A percentile compares a stretch with the other conserved stretches of the same genome.
These are phyloP conservation scores for Andricus curvator DNA, from an alignment of 2,888 invertebrate species.

Conservation along the genomic window DNA sequence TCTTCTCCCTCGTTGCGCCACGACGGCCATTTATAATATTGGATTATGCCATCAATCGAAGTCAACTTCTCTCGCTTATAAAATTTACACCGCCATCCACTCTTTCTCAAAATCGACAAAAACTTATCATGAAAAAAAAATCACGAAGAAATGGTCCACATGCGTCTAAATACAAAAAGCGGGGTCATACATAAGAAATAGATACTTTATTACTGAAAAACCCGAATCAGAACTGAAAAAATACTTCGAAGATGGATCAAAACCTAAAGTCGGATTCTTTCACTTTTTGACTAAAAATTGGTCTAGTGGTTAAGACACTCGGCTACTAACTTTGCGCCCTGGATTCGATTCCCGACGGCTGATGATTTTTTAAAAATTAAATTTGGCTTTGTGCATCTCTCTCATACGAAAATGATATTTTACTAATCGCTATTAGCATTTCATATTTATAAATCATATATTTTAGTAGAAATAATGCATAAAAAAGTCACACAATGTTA, in stretches of 20 bases:
- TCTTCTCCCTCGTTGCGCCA: constrained; percentile 55
- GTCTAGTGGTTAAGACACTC: neutral
- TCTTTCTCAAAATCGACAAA: constrained; percentile 8
- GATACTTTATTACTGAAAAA: too few species aligned
- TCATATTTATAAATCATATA: too few species aligned
- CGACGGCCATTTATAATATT: constrained; percentile 67
- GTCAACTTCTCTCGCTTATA: constrained; percentile 57
- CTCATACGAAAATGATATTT: too few species aligned
- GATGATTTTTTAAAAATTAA: constrained; percentile 2
- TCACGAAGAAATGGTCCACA: too few species aligned
- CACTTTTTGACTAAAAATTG: neutral
- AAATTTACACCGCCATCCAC: constrained; percentile 9
- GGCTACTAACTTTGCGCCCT: neutral
- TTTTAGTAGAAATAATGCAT: neutral
- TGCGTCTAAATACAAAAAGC: too few species aligned
- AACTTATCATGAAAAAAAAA: neutral
- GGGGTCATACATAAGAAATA: too few species aligned
- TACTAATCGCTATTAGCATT: too few species aligned
- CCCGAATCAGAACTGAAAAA: too few species aligned
- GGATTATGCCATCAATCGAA: constrained; percentile 70
- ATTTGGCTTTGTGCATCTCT: neutral
- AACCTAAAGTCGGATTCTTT: too few species aligned
- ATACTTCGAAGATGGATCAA: too few species aligned
- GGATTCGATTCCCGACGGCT: too few species aligned
- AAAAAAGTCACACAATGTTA: neutral